Evolutionary conservation across 2,888 invertebrate species (phyloP).

Genomic region (Mimachlamys varia): DNA sequence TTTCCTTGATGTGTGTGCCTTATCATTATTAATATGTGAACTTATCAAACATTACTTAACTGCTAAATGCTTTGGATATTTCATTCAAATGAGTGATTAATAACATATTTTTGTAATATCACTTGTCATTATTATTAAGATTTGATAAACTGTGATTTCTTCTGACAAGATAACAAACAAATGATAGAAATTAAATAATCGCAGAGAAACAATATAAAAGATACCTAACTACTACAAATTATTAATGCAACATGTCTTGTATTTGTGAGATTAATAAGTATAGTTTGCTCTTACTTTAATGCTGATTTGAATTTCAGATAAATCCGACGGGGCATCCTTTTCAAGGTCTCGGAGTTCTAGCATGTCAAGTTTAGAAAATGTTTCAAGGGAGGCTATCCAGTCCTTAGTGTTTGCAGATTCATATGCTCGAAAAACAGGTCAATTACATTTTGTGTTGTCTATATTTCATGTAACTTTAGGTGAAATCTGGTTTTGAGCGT

Average conservation of each 20-base stretch:
- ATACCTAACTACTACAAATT: too few species aligned
- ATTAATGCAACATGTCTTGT: too few species aligned
- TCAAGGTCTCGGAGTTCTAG: conserved; percentile 98
- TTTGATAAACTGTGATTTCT: neutral
- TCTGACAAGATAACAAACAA: neutral
- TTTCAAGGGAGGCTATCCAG: conserved; percentile 96
- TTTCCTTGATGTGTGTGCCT: neutral
- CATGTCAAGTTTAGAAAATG: conserved; percentile 98
- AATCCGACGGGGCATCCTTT: conserved; percentile 98
- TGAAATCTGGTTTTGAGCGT: too few species aligned
- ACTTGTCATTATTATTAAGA: neutral
- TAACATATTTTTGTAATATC: neutral
- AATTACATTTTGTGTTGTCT: conserved; percentile 39
- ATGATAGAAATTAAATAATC: too few species aligned
- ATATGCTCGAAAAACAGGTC: conserved; percentile 96
- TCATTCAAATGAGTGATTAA: neutral
- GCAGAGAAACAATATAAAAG: too few species aligned
- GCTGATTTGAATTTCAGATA: conserved; percentile 86
- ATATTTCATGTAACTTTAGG: too few species aligned
- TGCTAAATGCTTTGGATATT: neutral
- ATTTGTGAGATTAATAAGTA: neutral
- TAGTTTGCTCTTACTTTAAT: conserved; percentile 12
- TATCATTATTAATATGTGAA: neutral
- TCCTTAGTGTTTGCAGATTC: conserved; percentile 98
- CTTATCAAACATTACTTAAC: neutral